A percentile compares a stretch with the other conserved stretches of the same genome.
Evolutionary conservation across 2,113 vertebrate genomes (phyloP).

Genomic region (Sakesphorus luctuosus): DNA sequence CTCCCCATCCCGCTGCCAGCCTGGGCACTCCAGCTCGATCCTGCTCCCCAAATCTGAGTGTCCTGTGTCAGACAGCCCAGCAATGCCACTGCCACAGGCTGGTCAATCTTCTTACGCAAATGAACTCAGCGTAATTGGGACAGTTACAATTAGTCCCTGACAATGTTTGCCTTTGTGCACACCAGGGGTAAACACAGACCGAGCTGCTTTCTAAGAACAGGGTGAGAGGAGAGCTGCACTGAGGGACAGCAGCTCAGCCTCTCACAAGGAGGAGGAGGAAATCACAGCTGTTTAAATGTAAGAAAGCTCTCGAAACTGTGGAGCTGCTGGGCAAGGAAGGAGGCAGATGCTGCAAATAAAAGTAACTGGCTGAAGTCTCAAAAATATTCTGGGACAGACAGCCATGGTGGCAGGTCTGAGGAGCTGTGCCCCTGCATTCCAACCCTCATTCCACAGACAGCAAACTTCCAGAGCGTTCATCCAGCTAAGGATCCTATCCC

Average conservation of each 20-base stretch:
- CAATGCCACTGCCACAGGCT: neutral
- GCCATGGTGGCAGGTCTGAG: neutral
- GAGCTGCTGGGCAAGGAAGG: neutral
- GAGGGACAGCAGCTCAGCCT: neutral
- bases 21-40: neutral
- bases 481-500: neutral
- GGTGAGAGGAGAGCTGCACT: neutral
- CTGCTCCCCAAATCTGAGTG: neutral
- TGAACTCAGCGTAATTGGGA: conserved; percentile 2
- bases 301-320: neutral
- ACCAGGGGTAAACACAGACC: neutral
- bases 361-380: neutral
- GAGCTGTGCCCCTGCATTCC: neutral
- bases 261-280: neutral
- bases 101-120: conserved; percentile 35
- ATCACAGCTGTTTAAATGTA: neutral
- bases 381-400: neutral
- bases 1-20: neutral
- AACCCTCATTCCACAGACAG: neutral
- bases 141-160: neutral
- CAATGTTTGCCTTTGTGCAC: conserved; percentile 27
- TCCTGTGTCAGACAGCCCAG: neutral
- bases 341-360: neutral
- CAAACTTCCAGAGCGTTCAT: neutral
- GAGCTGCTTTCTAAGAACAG: conserved; percentile 13